phyloP scores from a whole-genome alignment of 2,113 vertebrate species.

The Rhinogobius similis region DNA sequence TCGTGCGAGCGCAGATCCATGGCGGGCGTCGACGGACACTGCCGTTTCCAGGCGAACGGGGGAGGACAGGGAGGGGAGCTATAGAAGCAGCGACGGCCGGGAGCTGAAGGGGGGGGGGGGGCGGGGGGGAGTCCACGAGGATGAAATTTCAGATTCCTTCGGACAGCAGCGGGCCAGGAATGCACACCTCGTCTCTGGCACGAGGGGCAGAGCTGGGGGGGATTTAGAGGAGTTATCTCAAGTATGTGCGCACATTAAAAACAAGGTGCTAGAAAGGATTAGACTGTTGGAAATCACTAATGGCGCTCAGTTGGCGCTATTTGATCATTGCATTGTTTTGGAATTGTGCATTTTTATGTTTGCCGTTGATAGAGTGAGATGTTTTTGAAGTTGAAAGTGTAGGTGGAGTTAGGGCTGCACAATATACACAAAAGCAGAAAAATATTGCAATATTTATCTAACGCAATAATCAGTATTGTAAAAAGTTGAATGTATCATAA shows the following conservation, averaged over 20 bases:
- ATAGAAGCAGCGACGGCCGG: neutral
- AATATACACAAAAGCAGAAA: no score
- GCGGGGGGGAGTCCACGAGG: slow-evolving; percentile 32
- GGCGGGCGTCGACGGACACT: neutral
- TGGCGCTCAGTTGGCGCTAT: neutral
- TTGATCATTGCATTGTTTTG: neutral
- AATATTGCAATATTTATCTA: no score
- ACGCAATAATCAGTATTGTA: no score
- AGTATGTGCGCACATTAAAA: slow-evolving; percentile 31
- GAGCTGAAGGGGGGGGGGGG: neutral
- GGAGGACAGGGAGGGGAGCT: slow-evolving; percentile 10
- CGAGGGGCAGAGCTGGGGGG: slow-evolving; percentile 36
- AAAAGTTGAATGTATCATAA: no score
- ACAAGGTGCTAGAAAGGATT: slow-evolving; percentile 29
- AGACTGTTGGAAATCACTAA: slow-evolving; percentile 37
- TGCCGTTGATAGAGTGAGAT: no score
- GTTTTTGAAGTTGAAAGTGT: no score
- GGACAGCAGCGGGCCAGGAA: slow-evolving; percentile 56
- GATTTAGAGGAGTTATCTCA: slow-evolving; percentile 46
- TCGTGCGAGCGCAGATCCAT: neutral
- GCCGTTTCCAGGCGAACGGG: neutral
- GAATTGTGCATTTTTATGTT: no score
- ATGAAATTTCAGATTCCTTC: slow-evolving; percentile 76
- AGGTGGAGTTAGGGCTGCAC: no score
- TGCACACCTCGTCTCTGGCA: slow-evolving; percentile 57